phyloP scores from a whole-genome alignment of 2,888 invertebrate genomes.

The Amphiduros pacificus region DNA sequence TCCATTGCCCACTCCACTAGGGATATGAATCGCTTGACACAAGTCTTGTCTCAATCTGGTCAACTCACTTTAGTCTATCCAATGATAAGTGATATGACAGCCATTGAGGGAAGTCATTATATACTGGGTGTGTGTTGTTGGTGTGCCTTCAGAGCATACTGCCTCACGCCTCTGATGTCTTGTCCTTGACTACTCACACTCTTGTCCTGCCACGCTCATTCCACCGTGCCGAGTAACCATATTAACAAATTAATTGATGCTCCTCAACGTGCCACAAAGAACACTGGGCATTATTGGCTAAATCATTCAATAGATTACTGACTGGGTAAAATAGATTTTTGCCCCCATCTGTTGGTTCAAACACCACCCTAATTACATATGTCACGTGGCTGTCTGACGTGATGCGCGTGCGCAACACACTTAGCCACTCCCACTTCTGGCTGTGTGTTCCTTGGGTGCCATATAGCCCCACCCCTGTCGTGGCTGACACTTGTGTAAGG shows the following conservation, averaged over 20 bases:
- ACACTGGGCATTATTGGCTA: neutral
- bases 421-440: neutral
- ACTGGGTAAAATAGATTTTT: neutral
- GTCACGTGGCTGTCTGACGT: too few species aligned
- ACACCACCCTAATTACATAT: neutral
- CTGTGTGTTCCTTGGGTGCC: too few species aligned
- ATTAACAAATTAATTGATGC: slow-evolving; percentile 3
- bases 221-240: neutral
- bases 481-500: too few species aligned
- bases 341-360: neutral
- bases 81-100: neutral
- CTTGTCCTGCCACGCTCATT: neutral
- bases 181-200: too few species aligned
- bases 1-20: neutral
- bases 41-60: neutral
- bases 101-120: neutral
- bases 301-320: neutral
- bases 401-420: neutral
- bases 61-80: neutral
- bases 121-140: neutral
- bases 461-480: too few species aligned
- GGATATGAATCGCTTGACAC: neutral
- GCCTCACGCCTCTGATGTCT: too few species aligned
- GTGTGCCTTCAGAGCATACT: too few species aligned
- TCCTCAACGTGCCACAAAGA: neutral